Evolutionary conservation across 1,140 invertebrate genomes (phyloP).

Genomic region (Palaemon carinicauda): DNA sequence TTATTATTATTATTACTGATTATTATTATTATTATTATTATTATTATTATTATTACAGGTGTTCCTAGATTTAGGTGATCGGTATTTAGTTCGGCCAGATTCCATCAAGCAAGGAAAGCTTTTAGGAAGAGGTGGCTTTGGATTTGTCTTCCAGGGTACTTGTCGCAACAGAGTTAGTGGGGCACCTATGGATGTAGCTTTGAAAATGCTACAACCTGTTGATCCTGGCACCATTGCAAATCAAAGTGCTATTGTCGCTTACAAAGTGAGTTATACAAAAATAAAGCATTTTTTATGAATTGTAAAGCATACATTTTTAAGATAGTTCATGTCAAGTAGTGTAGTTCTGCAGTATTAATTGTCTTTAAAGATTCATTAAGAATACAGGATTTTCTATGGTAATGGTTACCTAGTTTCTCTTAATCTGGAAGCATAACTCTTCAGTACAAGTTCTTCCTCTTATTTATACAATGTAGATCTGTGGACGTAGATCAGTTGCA

Average conservation of each 20-base stretch:
- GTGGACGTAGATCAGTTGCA: too few relatives aligned
- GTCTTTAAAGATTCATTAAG: too few relatives aligned
- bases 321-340: neutral
- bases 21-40: neutral
- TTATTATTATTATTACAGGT: slow-evolving; percentile 5
- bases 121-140: slow-evolving; percentile 95
- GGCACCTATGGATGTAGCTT: slow-evolving; percentile 79
- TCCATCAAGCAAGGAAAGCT: slow-evolving; percentile 80
- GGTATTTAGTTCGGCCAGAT: slow-evolving; percentile 80
- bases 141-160: slow-evolving; percentile 90
- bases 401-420: too few relatives aligned
- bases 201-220: slow-evolving; percentile 95
- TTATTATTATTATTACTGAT: neutral
- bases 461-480: too few relatives aligned
- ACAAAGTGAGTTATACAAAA: slow-evolving; percentile 71
- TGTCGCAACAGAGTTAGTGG: slow-evolving; percentile 72
- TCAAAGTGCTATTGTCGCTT: slow-evolving; percentile 78
- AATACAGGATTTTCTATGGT: too few relatives aligned
- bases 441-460: too few relatives aligned
- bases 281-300: too few relatives aligned
- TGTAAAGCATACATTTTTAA: neutral
- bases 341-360: too few relatives aligned
- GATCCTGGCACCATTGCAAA: slow-evolving; percentile 82
- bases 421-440: too few relatives aligned
- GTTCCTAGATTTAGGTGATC: slow-evolving; percentile 72